Base-by-base conservation (phyloP, 2,113 vertebrate species). In the Crypturellus undulatus region DNA sequence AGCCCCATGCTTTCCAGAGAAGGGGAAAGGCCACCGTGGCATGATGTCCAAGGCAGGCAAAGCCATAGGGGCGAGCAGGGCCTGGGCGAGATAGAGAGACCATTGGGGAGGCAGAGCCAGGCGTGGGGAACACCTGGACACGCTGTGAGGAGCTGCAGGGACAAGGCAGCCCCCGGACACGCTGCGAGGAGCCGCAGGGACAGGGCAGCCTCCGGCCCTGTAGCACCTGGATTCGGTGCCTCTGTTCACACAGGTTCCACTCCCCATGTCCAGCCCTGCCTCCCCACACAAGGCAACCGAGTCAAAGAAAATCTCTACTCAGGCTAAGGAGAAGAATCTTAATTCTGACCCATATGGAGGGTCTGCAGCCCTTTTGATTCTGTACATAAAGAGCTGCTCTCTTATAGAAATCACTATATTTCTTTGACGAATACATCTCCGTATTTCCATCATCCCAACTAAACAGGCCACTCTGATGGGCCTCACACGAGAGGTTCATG, bases 321-420 rank as follows among this genome's bases (percentile, higher is more conserved):
- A 36, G 52, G 42, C 18, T 32, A 58, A 18, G 54, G 54, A 18
- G 18, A 58, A 51, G n/a, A 59, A 32, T 5, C 70, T 38, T 71
- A 63, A 32, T n/a, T 68, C 64, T 86, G 64, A 16, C 54, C 43
- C 10, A 3, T 9, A 45, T 3, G 3, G 10, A 67, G 30, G 9
- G 17, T 18, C 79, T 49, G 58, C 42, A 78, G 64, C 10, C 49
- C 36, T 30, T 59, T 54, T 76, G 7, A 18, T 9, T 59, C 43
- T 71, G 52, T 15, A 30, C 51, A 3, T 6, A n/a, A 40, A 43
- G 42, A 87, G 36, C 6, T 8, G 4, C 34, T 19, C 71, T 42
- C 19, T 3, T 0, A 20, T 4, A 72, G 47, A 84, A 84, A 79
- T 12, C 28, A 38, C 63, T 8, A 0, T 0, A 28, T 14, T 60